Base-by-base conservation (phyloP, 2,113 vertebrate genomes). In the Protobothrops flavoviridis region DNA sequence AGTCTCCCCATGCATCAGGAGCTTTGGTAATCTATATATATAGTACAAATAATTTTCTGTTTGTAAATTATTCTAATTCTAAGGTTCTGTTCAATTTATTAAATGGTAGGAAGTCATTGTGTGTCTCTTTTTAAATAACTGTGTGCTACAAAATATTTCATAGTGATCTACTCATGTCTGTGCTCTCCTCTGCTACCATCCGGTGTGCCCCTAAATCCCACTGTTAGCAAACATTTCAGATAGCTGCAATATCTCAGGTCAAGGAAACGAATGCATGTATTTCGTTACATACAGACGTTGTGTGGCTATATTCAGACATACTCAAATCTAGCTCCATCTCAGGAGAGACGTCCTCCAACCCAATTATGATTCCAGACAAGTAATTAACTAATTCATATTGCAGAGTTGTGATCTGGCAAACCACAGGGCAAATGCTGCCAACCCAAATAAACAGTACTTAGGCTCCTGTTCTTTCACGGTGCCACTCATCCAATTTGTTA, bases 351-450 rank as follows among this genome's bases (percentile, higher is more conserved):
- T 74, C 61, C 55, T 91, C 57, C 85, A 91, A 26, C 26, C n/a
- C 1, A 88, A 88, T 91, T 87, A 88, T 93, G 90, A 74, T 69
- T 93, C 45, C 81, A 87, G 92, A 91, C 52, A 91, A 96, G 95
- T 94, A 95, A 96, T 96, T 97, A 96, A 95, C 95, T 96, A 96
- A 97, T 96, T 97, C 97, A 96, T 96, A 96, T 95, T 95, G 96
- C 95, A 95, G 96, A 94, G 48, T 0, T 94, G 94, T 69, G 94
- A 95, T 93, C 95, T 96, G 90, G 93, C 91, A 94, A 95, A 96
- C 95, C 94, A 94, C 94, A 91, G 93, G 94, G 94, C 48, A 95
- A 96, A 95, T 93, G 48, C 92, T 97, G 96, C 94, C 95, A 93
- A 94, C 45, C 24, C 69, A 86, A 91, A 91, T 93, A 57, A 90